A percentile compares a stretch with the other conserved stretches of the same genome.
Conservation (phyloP, 1,140 invertebrate species). For the Helicoverpa armigera region DNA sequence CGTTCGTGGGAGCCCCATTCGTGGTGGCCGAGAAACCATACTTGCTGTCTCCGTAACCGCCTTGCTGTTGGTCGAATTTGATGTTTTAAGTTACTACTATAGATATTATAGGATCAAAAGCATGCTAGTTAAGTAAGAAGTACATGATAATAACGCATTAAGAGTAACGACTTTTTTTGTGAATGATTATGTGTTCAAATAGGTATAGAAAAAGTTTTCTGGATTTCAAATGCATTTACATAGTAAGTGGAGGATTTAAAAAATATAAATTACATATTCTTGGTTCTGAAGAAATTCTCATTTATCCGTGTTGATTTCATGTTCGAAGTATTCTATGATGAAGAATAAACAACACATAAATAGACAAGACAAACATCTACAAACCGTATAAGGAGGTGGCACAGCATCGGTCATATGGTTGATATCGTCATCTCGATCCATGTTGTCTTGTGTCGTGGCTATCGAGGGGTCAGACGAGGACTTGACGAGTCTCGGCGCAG, state of each 20-base stretch:
- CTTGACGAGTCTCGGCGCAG: constrained; percentile 91
- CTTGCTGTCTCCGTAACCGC: constrained; percentile 87
- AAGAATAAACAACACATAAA: background rate
- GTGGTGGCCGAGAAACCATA: constrained; percentile 87
- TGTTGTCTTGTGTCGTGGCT: constrained; percentile 88
- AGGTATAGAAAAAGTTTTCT: no score
- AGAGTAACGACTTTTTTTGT: no score
- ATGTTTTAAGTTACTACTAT: background rate
- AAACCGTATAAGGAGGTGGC: constrained; percentile 93
- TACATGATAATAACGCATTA: no score
- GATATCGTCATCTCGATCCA: constrained; percentile 88
- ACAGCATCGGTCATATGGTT: constrained; percentile 86
- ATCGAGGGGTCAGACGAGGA: constrained; percentile 95
- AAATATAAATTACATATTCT: no score
- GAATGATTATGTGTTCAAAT: no score
- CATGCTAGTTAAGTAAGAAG: no score
- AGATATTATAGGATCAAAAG: background rate
- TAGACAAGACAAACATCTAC: constrained; percentile 66
- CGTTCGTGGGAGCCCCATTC: constrained; percentile 65
- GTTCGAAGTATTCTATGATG: background rate
- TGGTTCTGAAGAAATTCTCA: no score
- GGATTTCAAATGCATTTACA: no score
- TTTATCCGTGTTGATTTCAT: background rate
- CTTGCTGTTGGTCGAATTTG: constrained; percentile 65
- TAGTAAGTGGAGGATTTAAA: no score